Evolutionary conservation across 2,113 vertebrate genomes (phyloP).

Genomic region (Aptenodytes forsteri): DNA sequence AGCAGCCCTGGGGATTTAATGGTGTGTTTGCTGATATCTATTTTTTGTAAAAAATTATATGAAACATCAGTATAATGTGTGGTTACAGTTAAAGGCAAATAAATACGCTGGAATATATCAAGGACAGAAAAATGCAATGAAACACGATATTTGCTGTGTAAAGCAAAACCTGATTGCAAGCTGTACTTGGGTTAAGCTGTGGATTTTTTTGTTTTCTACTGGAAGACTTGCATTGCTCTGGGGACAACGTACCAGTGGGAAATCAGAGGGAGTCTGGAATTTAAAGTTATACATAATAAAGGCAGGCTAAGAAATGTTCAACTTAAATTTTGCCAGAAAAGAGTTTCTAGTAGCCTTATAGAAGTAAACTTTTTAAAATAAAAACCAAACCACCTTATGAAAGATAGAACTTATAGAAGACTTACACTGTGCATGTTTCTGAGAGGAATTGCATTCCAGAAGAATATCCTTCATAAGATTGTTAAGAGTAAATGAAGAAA

Average conservation of each 20-base stretch:
- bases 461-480: not conserved
- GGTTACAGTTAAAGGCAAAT: not conserved
- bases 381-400: accelerated
- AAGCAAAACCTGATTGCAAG: not conserved
- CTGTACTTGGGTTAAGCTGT: not conserved
- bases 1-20: not conserved
- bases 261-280: not conserved
- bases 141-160: not conserved
- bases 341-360: not conserved
- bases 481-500: not conserved
- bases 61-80: not conserved
- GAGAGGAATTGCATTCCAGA: not conserved
- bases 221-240: not conserved
- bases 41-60: not conserved
- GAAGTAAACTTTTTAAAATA: not conserved
- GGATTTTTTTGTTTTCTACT: not conserved
- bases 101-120: not conserved
- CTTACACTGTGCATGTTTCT: not conserved
- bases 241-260: not conserved
- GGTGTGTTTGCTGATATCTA: not conserved
- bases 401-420: not conserved
- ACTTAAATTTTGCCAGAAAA: not conserved
- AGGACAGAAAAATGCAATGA: not conserved
- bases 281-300: not conserved
- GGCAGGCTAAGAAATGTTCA: not conserved